A percentile compares a stretch with the other conserved stretches of the same genome.
phyloP scores from a whole-genome alignment of 2,888 invertebrate genomes.

The Eupithecia tripunctaria region DNA sequence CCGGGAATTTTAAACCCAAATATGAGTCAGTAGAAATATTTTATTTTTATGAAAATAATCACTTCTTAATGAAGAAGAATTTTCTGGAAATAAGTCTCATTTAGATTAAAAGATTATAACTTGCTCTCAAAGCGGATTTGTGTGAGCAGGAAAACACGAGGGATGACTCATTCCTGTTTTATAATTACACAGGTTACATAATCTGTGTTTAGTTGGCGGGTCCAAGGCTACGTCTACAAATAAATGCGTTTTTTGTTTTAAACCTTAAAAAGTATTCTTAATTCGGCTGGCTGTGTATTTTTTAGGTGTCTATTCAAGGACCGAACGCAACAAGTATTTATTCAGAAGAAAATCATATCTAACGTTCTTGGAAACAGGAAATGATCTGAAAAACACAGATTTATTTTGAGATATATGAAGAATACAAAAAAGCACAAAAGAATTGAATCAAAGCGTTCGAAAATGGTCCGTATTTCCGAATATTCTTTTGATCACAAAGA shows the following conservation, averaged over 20 bases:
- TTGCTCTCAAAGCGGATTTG: neutral
- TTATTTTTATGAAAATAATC: too few species aligned
- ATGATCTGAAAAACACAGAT: constrained; percentile 15
- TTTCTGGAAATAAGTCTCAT: neutral
- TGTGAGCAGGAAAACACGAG: neutral
- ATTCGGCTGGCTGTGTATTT: neutral
- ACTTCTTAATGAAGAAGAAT: too few species aligned
- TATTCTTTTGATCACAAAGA: constrained; percentile 32
- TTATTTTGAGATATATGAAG: constrained; percentile 35
- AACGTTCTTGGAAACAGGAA: constrained; percentile 8
- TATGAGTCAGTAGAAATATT: neutral
- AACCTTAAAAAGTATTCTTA: too few species aligned
- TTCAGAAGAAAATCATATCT: neutral
- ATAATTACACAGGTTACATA: neutral
- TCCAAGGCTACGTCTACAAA: neutral
- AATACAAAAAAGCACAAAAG: constrained; percentile 30
- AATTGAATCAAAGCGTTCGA: constrained; percentile 33
- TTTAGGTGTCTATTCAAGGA: neutral
- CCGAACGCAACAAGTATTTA: neutral
- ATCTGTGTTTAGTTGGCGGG: neutral
- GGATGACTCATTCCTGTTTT: neutral
- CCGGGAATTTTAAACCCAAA: too few species aligned
- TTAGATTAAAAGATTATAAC: neutral
- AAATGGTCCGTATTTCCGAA: constrained; percentile 29
- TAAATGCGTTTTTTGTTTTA: too few species aligned